Base-by-base conservation (phyloP, 2,888 invertebrate genomes). In the Malthinus flaveolus region DNA sequence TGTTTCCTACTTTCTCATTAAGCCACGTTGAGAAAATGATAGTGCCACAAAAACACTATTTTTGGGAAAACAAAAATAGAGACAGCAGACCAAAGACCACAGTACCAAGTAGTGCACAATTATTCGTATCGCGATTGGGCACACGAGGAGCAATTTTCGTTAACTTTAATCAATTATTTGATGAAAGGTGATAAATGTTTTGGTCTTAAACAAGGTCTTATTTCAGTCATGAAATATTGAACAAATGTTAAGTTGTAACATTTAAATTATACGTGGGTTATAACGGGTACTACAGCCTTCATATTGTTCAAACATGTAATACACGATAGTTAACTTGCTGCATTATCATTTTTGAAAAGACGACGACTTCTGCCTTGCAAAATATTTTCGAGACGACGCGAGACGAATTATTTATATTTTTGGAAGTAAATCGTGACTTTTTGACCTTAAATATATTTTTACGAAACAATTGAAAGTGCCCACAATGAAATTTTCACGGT, bases 211-310 rank as follows among this genome's bases (percentile, higher is more conserved):
- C 51, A 52, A 52, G 45, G 51, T 11, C 34, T 34, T 45, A 52
- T 52, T 52, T 34, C 44, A 44, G 39, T 52, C 44, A 45, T 52
- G 51, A 52, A 52, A 52, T 52, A 52, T 52, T 52, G 51, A 52
- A 44, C 45, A 52, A 52, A 52, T 52, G 51, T 44, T 44, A 52
- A 42, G 39, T 42, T 48, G 47, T 54, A 54, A 48, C 47, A 39
- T 54, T 54, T 54, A 54, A 48, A 47, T 54, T 47, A 42, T 54
- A 54, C 54, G 54, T 54, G 48, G 54, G 54, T 37, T n/a, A 48
- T 54, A 48, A 48, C 47, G 47, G 54, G 39, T 48, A 54, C 47
- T 54, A 33, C 54, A 54, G 48, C 54, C 54, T 54, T 54, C 54
- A 39, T 47, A 42, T 15, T 39, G 33, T 42, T 51, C 44, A 37